phyloP scores from a whole-genome alignment of 2,113 vertebrate species.

The Aegithalos caudatus region DNA sequence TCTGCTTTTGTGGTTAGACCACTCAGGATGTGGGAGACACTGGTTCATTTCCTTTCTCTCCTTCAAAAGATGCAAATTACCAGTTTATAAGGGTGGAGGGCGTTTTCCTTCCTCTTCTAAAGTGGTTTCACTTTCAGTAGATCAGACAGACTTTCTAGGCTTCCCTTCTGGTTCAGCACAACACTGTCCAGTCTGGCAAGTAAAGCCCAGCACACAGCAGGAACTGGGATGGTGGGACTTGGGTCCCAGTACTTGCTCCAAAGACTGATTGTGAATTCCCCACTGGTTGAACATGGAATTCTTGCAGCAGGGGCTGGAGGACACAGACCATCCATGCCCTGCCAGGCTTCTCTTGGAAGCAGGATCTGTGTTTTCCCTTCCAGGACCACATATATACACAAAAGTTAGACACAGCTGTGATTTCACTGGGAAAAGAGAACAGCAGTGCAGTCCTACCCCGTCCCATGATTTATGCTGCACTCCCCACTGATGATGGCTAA shows the following conservation, averaged over 20 bases:
- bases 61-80: conserved; percentile 25
- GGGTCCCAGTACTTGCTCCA: not conserved
- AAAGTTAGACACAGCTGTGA: not conserved
- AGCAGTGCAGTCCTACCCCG: not conserved
- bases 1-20: not conserved
- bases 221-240: not conserved
- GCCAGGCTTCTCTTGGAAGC: not conserved
- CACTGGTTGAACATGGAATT: not conserved
- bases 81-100: not conserved
- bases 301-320: not conserved
- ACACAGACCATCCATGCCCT: not conserved
- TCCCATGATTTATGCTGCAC: not conserved
- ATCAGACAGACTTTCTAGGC: not conserved
- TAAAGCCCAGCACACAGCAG: accelerated
- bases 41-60: conserved; percentile 9
- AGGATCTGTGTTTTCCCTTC: not conserved
- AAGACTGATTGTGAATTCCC: not conserved
- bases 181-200: not conserved
- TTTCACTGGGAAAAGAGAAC: not conserved
- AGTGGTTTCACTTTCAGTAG: not conserved
- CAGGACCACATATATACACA: not conserved
- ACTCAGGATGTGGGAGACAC: conserved; percentile 42
- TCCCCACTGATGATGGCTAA: not conserved
- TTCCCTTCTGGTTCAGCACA: not conserved
- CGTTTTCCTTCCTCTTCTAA: not conserved